Conservation (phyloP, 2,113 vertebrate genomes). For the Pelvicachromis taeniatus region DNA sequence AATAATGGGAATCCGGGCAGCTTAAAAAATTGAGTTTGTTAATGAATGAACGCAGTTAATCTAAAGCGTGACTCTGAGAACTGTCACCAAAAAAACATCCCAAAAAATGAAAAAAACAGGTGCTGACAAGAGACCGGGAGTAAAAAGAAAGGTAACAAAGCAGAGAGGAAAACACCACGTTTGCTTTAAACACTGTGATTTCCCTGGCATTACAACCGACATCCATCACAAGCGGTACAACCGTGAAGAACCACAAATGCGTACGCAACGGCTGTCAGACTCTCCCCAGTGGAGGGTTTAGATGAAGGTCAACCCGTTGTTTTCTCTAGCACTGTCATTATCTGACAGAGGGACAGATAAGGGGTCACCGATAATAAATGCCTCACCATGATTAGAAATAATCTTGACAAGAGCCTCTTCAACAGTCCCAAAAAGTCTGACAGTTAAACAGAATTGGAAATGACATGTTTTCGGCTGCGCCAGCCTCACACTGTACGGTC, state of each 20-base stretch:
- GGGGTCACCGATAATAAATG: constrained; percentile 45
- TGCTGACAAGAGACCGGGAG: neutral
- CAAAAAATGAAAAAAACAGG: neutral
- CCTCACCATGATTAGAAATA: constrained; percentile 46
- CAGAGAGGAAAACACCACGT: neutral
- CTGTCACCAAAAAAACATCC: neutral
- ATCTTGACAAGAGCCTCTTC: constrained; percentile 55
- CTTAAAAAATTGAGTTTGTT: constrained; percentile 54
- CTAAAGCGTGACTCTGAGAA: constrained; percentile 2
- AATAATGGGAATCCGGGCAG: constrained; percentile 37
- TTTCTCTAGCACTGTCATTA: constrained; percentile 37
- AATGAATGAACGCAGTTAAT: constrained; percentile 35
- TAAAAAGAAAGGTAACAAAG: neutral
- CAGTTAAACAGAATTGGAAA: constrained; percentile 1
- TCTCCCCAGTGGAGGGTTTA: neutral
- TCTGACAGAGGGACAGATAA: constrained; percentile 47
- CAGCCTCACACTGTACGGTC: neutral
- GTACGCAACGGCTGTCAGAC: neutral
- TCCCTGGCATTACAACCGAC: neutral
- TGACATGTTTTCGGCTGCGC: neutral
- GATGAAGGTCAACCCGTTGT: constrained; percentile 51
- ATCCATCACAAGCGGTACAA: neutral
- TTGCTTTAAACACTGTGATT: constrained; percentile 11
- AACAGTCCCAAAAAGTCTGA: constrained; percentile 10
- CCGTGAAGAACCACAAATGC: neutral